These are phyloP conservation scores for Thelaira solivaga DNA, from an alignment of 2,888 invertebrate species.

Conservation along the genomic window DNA sequence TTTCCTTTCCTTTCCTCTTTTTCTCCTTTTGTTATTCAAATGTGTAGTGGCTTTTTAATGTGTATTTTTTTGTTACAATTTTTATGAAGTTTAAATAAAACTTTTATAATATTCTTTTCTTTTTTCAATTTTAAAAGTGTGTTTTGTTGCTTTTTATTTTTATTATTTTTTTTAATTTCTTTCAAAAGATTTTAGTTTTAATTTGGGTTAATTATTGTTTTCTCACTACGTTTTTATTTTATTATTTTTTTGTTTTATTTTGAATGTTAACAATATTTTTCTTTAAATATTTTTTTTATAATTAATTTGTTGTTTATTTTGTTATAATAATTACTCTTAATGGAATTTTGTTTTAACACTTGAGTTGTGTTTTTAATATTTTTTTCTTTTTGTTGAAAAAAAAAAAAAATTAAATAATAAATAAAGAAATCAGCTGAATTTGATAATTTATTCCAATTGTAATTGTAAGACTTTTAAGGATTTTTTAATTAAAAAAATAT, in stretches of 20 bases:
- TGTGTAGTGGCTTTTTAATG: too few relatives aligned
- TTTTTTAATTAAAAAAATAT: too few relatives aligned
- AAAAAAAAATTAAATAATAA: conserved; percentile 22
- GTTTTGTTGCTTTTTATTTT: conserved; percentile 25
- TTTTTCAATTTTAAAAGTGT: background rate
- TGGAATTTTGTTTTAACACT: conserved; percentile 59
- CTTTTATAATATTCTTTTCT: conserved; percentile 26
- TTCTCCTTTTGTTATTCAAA: too few relatives aligned
- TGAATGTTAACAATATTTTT: conserved; percentile 56
- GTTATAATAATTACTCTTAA: conserved; percentile 53
- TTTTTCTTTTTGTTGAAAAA: background rate
- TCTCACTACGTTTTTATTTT: conserved; percentile 61
- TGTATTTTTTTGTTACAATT: conserved; percentile 9
- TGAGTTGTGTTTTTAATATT: conserved; percentile 10
- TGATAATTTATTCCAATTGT: conserved; percentile 6
- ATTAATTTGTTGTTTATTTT: conserved; percentile 46
- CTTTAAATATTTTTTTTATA: conserved; percentile 56
- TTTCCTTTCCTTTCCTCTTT: too few relatives aligned
- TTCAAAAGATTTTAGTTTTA: conserved; percentile 55
- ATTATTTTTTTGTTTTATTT: conserved; percentile 41
- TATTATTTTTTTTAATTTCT: conserved; percentile 50
- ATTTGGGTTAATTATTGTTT: conserved; percentile 58
- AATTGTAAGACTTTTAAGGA: conserved; percentile 35
- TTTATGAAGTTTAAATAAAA: conserved; percentile 39
- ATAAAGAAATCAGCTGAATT: conserved; percentile 10